Conservation (phyloP, 2,888 invertebrate species). For the Caenorhabditis sp. region DNA sequence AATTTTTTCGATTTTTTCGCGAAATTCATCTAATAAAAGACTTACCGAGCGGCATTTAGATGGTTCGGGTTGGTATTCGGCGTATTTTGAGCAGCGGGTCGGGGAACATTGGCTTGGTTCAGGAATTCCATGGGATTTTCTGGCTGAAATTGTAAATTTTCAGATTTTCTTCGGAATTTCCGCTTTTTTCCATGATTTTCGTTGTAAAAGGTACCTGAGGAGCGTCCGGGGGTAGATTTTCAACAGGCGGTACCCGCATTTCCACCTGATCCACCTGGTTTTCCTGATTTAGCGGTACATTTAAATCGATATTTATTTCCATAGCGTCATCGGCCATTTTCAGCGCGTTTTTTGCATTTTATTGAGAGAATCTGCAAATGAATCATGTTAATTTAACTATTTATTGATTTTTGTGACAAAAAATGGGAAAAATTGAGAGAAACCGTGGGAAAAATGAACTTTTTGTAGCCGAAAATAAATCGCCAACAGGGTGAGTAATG, state of each 20-base stretch:
- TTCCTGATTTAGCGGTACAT: background rate
- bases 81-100: background rate
- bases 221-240: background rate
- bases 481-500: conserved; percentile 14
- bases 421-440: no score
- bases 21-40: background rate
- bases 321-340: conserved; percentile 24
- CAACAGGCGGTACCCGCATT: background rate
- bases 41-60: conserved; percentile 51
- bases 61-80: conserved; percentile 31
- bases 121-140: conserved; percentile 25
- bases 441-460: background rate
- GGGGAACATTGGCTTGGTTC: background rate
- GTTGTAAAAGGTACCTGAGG: no score
- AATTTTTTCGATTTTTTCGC: no score
- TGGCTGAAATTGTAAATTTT: conserved; percentile 22
- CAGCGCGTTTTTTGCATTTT: conserved; percentile 13
- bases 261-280: conserved; percentile 13
- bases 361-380: conserved; percentile 10
- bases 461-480: background rate
- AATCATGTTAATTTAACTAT: no score
- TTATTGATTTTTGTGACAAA: background rate
- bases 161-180: background rate
- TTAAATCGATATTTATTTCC: conserved; percentile 40
- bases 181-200: no score